Base-by-base conservation (phyloP, 53 echinoderm and acorn worm species). In the Astropecten irregularis region DNA sequence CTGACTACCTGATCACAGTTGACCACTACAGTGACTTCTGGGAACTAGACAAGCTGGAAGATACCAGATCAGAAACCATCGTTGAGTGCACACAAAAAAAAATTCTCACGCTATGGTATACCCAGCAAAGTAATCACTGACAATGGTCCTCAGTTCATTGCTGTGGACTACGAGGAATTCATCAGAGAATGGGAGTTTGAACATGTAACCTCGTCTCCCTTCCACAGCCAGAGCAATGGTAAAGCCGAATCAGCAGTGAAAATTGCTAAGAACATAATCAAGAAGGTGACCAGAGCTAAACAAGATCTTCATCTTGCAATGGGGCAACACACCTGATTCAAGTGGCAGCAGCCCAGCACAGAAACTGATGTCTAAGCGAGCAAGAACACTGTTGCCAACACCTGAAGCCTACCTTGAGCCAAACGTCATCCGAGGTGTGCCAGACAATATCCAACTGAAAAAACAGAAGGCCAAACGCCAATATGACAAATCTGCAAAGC, bases 21-120 rank as follows among this genome's bases (percentile, higher is more conserved):
- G 76, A 91, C 55, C 72, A 87, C 83, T 88, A 85, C 54, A 76
- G 79, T 26, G 88, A 81, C 29, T 92, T 50, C 62, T 81, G 64
- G 71, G 84, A 92, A 66, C 29, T 89, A 1, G 82, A 82, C 36
- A 82, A 59, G 33, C 0, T 87, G 16, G 47, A 68, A 3, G 34
- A 79, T 77, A 88, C 85, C 22, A 76, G 16, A 65, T 61, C 87
- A 22, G 54, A 35, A 25, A 68, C 15, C 20, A 53, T 91, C 8
- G 74, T 85, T 14, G 61, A 63, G 28, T 23, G 52, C 30, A 85
- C 89, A 9, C 8, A 46, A 46, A 8, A 9, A 8, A 9, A 46
- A 46, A 46, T 46, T 9, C 47, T 46, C 60, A 30, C 0, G 74
- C 66, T 50, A 53, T 46, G 85, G 82, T 21, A 72, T 71, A 62